Evolutionary conservation across 2,113 vertebrate species (phyloP).

Genomic region (Rhadina sibilatrix): DNA sequence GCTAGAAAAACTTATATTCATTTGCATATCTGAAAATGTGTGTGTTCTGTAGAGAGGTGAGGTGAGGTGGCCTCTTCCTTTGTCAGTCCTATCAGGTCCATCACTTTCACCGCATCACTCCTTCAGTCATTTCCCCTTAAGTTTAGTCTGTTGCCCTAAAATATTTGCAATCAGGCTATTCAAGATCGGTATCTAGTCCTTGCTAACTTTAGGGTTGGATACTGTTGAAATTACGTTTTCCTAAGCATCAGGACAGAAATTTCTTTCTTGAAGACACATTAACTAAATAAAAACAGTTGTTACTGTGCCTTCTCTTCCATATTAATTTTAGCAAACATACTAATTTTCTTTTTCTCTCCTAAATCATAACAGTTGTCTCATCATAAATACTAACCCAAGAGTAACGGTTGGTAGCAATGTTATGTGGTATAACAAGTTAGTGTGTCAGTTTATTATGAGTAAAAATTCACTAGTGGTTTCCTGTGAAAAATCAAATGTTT

Average conservation of each 20-base stretch:
- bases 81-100: background rate
- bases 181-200: background rate
- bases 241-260: background rate
- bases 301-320: background rate
- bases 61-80: background rate
- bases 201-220: background rate
- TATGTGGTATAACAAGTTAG: background rate
- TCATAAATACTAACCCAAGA: background rate
- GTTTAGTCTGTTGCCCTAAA: background rate
- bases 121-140: background rate
- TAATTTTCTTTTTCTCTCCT: background rate
- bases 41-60: background rate
- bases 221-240: background rate
- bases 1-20: background rate
- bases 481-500: background rate
- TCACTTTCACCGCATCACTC: background rate
- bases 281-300: background rate
- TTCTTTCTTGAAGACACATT: background rate
- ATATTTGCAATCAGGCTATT: background rate
- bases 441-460: background rate
- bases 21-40: background rate
- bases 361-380: background rate
- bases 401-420: background rate
- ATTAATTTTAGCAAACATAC: background rate
- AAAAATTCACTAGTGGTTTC: background rate